These are phyloP conservation scores for Sciurus carolinensis DNA, from an alignment of 2,797 vertebrate species.

Conservation along the genomic window DNA sequence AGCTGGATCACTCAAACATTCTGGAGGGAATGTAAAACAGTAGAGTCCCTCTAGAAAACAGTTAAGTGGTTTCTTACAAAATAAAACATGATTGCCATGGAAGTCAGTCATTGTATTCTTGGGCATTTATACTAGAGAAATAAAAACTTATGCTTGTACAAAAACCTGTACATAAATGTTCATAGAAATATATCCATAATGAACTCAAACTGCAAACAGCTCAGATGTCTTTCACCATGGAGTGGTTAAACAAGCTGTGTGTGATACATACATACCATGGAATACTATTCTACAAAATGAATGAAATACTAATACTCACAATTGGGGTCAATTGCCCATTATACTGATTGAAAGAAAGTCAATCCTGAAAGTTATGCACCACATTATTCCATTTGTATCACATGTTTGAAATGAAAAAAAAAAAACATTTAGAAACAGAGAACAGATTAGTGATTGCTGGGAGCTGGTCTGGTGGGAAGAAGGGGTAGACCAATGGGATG, in stretches of 20 bases:
- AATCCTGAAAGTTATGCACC: not conserved
- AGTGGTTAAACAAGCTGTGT: not conserved
- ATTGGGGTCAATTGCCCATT: not conserved
- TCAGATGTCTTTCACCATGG: not conserved
- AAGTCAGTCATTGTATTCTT: not conserved
- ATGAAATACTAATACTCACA: not conserved
- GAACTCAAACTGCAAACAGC: not conserved
- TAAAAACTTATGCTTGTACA: not conserved
- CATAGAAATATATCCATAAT: not conserved
- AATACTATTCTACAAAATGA: not conserved
- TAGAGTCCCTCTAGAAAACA: not conserved
- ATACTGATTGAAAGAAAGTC: not conserved
- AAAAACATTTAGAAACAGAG: conserved; percentile 21
- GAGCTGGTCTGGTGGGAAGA: not conserved
- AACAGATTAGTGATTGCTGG: not conserved
- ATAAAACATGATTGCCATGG: not conserved
- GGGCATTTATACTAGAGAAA: not conserved
- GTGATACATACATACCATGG: not conserved
- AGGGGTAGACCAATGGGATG: not conserved
- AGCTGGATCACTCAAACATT: not conserved
- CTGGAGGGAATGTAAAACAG: not conserved
- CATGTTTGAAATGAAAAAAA: not conserved
- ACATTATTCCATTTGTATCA: not conserved
- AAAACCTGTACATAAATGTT: not conserved
- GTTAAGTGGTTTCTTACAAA: not conserved